Evolutionary conservation across 2,888 invertebrate genomes (phyloP), one percentile per base, ranked within the genome.

Genomic region (Microplitis deprimator): DNA sequence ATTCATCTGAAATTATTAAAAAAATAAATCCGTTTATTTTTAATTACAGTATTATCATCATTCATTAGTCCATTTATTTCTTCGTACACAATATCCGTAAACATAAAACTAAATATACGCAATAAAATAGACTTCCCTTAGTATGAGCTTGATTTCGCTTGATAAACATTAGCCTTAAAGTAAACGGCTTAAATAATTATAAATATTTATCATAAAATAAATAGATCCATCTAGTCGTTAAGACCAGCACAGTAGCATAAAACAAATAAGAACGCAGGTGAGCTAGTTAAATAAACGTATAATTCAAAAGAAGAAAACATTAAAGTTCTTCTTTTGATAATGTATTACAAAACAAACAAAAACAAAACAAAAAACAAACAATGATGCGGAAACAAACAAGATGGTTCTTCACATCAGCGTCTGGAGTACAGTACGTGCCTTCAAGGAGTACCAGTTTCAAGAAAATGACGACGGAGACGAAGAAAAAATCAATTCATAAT

Each of bases 401-500:
- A 76, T 38, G 59, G 39, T 7, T 71, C 71, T 29, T 68, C 67
- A 39, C 68, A 67, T 67, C 68, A 39, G 71, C 79, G 69, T 65
- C 75, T 77, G 75, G 68, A n/a, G 68, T 62, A 29, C 3, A n/a
- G 68, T 50, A 13, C 10, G 75, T 68, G 29, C 59, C 69, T 60
- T 41, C 81, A 81, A 50, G 61, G 73, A 78, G 50, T 50, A 8
- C 50, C 50, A 50, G 62, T 20, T 59, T n/a, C 62, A 68, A 74
- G 62, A 59, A 20, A 71, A 74, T 41, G 62, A 59, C 60, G 39
- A 68, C 61, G 77, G 38, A 70, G 65, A 70, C 73, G 3, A 29
- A 29, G 76, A 78, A 84, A 39, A 83, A 85, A 84, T 50, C 50
- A 84, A 82, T 84, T 86, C 85, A 87, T 89, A 89, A 88, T 88